A percentile compares a stretch with the other conserved stretches of the same genome.
Conservation (phyloP, 2,113 vertebrate genomes). For the Halichoerus grypus region DNA sequence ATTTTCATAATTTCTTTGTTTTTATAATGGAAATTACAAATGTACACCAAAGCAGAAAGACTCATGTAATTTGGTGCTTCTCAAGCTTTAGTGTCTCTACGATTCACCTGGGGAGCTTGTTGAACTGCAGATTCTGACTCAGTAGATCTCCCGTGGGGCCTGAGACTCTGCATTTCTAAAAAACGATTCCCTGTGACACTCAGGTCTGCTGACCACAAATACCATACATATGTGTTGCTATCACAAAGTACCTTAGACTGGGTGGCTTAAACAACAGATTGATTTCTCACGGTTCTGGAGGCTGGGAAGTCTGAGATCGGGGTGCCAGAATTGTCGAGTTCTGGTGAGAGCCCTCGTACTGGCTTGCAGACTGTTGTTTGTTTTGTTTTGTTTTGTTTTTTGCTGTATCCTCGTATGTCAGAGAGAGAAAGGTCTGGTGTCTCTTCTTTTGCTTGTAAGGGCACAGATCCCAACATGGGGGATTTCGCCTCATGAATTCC, state of each 20-base stretch:
- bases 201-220: background rate
- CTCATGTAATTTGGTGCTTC: background rate
- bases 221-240: background rate
- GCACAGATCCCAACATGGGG: background rate
- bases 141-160: background rate
- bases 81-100: background rate
- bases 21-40: constrained; percentile 3
- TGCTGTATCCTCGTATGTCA: background rate
- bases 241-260: background rate
- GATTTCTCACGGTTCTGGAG: background rate
- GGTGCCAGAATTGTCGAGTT: background rate
- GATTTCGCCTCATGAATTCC: background rate
- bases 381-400: background rate
- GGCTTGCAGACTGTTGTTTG: background rate
- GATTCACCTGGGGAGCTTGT: background rate
- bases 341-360: background rate
- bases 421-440: background rate
- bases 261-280: background rate
- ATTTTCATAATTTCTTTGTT: background rate
- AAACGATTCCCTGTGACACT: background rate
- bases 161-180: background rate
- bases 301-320: background rate
- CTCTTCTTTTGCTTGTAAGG: background rate
- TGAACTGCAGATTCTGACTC: background rate
- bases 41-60: background rate